Evolutionary conservation across 2,797 vertebrate species (phyloP), one percentile per base, ranked within the genome.

Genomic region (Sus cebifrons): DNA sequence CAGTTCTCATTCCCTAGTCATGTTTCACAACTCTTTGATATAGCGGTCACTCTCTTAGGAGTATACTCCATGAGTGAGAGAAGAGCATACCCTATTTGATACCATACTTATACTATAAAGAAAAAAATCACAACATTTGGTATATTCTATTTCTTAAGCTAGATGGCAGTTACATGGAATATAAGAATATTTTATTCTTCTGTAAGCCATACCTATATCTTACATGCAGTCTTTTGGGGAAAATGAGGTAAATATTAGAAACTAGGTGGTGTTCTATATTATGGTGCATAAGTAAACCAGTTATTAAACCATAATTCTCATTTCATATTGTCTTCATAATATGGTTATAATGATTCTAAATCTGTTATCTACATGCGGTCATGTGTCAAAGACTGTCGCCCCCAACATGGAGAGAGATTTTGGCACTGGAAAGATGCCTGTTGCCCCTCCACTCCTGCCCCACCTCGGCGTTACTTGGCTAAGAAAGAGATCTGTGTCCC

Each of bases 91-190:
- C 16, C n/a, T 60, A 13, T 68, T 73, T 58, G 16, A 52, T 81
- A 44, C 25, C 9, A 25, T 70, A 40, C 6, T 23, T 75, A 16
- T 6, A 73, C 49, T 91, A 27, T 71, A 79, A 78, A 68, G 23
- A 14, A 58, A 49, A 64, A 64, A 84, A 25, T 71, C 18, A 75
- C 44, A 85, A 3, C 3, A 74, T 56, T 84, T 32, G 64, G 16
- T 40, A 67, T 29, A 36, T 23, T 93, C 84, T 88, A 18, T 67
- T 86, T 91, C 49, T 89, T 94, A 75, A 86, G 91, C 16, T 29
- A 60, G 18, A 23, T n/a, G 29, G 23, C 20, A 23, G 32, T 78
- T 70, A n/a, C 15, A 4, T n/a, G 23, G 3, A 49, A 23, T 56
- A 7, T 32, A 75, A 36, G 36, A 36, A 21, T 56, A 7, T 32